Evolutionary conservation across 23 tunicate genomes (phyloP).

Genomic region (Oikopleura vanhoeffeni): DNA sequence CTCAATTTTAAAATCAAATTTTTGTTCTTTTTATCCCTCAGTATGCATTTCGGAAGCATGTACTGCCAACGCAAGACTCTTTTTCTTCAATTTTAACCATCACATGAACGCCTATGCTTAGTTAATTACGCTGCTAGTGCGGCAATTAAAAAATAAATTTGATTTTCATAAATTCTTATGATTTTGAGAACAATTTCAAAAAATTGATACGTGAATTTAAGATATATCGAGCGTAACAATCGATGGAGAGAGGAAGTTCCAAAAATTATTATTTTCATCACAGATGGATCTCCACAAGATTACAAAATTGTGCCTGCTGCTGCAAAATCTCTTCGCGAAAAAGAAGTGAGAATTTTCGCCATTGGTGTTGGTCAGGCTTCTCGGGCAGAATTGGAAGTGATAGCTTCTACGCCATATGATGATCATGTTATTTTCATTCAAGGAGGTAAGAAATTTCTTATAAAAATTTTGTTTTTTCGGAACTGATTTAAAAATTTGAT

Average conservation of each 20-base stretch:
- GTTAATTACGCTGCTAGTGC: no score
- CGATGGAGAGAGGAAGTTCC: conserved; percentile 17
- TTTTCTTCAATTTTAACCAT: no score
- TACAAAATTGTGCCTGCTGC: conserved; percentile 21
- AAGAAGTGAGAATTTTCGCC: conserved; percentile 66
- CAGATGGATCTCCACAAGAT: conserved; percentile 60
- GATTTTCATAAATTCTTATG: no score
- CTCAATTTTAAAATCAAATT: no score
- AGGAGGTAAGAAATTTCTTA: conserved; percentile 16
- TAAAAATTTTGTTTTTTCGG: no score
- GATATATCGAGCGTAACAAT: neutral
- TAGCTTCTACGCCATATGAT: conserved; percentile 46
- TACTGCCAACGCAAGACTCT: no score
- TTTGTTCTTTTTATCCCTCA: no score
- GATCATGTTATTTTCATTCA: conserved; percentile 35
- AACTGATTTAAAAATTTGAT: no score
- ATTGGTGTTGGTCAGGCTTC: conserved; percentile 55
- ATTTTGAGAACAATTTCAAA: no score
- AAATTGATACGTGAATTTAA: neutral
- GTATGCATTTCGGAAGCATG: no score
- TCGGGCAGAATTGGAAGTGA: conserved; percentile 28
- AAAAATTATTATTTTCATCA: conserved; percentile 43
- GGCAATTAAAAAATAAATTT: no score
- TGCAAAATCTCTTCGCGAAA: conserved; percentile 25
- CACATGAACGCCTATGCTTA: no score